Conservation (phyloP, 2,888 invertebrate species). For the Brachyopa scutellaris region DNA sequence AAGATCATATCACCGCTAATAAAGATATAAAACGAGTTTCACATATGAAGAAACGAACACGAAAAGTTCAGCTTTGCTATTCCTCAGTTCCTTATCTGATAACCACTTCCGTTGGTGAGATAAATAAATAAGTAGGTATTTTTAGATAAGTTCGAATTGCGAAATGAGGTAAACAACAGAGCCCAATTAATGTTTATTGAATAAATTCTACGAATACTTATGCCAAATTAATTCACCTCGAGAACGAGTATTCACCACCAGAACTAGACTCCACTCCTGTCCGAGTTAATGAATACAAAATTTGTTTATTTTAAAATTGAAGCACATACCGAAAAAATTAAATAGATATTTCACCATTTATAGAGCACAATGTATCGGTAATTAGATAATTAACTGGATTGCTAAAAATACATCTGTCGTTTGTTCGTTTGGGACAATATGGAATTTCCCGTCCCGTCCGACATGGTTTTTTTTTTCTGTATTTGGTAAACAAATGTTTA, state of each 20-base stretch:
- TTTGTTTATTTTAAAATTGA: conserved; percentile 2
- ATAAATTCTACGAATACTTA: background rate
- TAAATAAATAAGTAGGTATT: background rate
- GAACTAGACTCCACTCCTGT: too few species aligned
- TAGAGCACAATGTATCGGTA: background rate
- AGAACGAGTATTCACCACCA: too few species aligned
- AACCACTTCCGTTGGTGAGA: background rate
- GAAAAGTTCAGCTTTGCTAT: too few species aligned
- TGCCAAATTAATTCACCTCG: too few species aligned
- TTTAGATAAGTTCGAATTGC: background rate
- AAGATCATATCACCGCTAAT: too few species aligned
- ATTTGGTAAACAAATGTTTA: conserved; percentile 20
- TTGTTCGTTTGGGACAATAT: conserved; percentile 1
- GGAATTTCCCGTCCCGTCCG: background rate
- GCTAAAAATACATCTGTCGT: conserved; percentile 23
- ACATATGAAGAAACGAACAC: too few species aligned
- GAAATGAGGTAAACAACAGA: background rate
- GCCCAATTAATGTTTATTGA: background rate
- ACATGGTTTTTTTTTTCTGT: background rate
- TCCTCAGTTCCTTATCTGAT: conserved; percentile 2
- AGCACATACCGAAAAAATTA: too few species aligned
- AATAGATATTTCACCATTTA: background rate
- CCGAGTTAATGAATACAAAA: too few species aligned
- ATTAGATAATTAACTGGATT: conserved; percentile 13
- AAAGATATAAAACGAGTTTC: too few species aligned